phyloP scores from a whole-genome alignment of 2,113 vertebrate genomes.

The human (Homo sapiens) region GRCh38 chr4:148007001-148007500 shows the following conservation, averaged over 20 bases:
- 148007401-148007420: background rate
- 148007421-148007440: background rate
- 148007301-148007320: background rate
- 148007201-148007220: background rate
- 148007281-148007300: background rate
- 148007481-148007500: background rate
- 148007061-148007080: background rate
- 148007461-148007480: background rate
- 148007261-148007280: background rate
- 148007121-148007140: background rate
- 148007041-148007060: background rate
- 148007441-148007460: background rate
- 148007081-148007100: background rate
- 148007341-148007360: background rate
- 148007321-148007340: accelerated
- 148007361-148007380: background rate
- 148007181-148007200: background rate
- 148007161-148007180: background rate
- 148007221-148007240: background rate
- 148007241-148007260: background rate
- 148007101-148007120: background rate
- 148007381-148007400: background rate
- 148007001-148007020: background rate
- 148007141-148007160: background rate
- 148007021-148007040: background rate